A percentile compares a stretch with the other conserved stretches of the same genome.
Evolutionary conservation across 92 coral and sea anemone genomes (phyloP).

Genomic region (Heteractis magnifica): DNA sequence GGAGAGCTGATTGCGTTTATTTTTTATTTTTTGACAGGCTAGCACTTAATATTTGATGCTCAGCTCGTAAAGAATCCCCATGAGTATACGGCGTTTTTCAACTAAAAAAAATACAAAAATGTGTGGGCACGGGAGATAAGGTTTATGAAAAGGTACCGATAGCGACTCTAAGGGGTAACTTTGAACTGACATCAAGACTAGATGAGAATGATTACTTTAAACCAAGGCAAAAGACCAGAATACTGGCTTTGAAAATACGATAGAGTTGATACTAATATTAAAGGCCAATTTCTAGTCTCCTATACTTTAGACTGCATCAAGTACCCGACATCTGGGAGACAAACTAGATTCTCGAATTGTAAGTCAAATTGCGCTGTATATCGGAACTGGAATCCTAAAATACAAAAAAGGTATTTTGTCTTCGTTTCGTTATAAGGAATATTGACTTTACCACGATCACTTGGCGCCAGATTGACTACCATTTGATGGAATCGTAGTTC

Average conservation of each 20-base stretch:
- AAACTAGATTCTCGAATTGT: too few relatives aligned
- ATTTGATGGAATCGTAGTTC: background rate
- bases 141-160: background rate
- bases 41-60: background rate
- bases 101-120: background rate
- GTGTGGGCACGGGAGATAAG: background rate
- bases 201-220: conserved; percentile 3
- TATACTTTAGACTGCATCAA: too few relatives aligned
- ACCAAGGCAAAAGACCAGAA: background rate
- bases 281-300: too few relatives aligned
- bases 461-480: background rate
- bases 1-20: too few relatives aligned
- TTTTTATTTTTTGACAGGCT: background rate
- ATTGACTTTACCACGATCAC: background rate
- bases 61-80: background rate
- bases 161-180: background rate
- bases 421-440: background rate
- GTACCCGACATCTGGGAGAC: too few relatives aligned
- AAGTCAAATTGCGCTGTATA: background rate
- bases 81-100: background rate
- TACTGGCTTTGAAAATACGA: background rate
- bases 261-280: background rate
- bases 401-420: background rate
- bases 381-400: background rate
- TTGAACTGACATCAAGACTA: background rate